A percentile compares a stretch with the other conserved stretches of the same genome.
Conservation (phyloP, 2,888 invertebrate species). For the Drosophila differens region DNA sequence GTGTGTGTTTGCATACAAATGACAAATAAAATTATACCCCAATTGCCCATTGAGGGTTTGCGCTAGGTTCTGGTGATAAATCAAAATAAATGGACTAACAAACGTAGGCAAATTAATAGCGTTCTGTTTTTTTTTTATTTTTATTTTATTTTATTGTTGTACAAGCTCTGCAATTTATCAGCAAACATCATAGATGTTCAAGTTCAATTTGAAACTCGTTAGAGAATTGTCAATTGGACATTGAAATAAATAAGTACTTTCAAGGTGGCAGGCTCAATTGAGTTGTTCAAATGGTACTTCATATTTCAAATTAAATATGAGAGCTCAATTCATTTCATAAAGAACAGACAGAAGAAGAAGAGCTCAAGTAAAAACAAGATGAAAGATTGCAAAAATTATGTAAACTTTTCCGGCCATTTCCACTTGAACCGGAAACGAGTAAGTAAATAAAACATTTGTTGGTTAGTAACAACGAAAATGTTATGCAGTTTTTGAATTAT, state of each 20-base stretch:
- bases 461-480: too few relatives aligned
- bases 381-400: not conserved
- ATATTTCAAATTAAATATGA: not conserved
- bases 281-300: not conserved
- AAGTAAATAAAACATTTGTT: not conserved
- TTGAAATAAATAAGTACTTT: constrained; percentile 2
- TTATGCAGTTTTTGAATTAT: too few relatives aligned
- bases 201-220: constrained; percentile 2
- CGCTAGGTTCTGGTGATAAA: constrained; percentile 53
- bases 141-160: not conserved
- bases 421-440: not conserved
- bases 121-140: not conserved
- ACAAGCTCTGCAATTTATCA: constrained; percentile 6
- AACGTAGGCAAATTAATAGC: constrained; percentile 41
- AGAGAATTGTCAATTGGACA: constrained; percentile 1
- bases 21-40: constrained; percentile 65
- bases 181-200: not conserved
- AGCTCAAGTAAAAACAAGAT: not conserved
- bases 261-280: not conserved
- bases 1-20: constrained; percentile 24
- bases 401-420: not conserved
- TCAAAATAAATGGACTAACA: constrained; percentile 63
- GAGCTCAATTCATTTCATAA: not conserved
- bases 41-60: constrained; percentile 47
- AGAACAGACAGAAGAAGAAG: not conserved